A percentile compares a stretch with the other conserved stretches of the same genome.
These are phyloP conservation scores for Calvadosia cruxmelitensis DNA, from an alignment of 30 jellyfish, hydroid and myxozoan genomes.

Conservation along the genomic window DNA sequence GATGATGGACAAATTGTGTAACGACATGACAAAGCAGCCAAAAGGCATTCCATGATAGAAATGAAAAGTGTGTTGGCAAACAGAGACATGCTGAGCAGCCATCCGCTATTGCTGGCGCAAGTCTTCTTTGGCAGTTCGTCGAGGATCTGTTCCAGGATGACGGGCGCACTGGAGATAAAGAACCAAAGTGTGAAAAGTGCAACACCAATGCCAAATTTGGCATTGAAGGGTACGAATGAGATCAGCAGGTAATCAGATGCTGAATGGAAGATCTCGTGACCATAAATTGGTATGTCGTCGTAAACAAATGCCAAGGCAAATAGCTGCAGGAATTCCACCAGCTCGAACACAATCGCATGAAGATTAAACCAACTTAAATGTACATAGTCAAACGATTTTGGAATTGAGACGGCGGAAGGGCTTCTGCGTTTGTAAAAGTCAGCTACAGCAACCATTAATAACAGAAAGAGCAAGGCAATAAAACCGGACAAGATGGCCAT, in stretches of 20 bases:
- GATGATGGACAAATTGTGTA: conserved; percentile 58
- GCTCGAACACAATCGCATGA: conserved; percentile 65
- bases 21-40: conserved; percentile 50
- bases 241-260: conserved; percentile 56
- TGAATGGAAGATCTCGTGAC: conserved; percentile 24
- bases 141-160: conserved; percentile 70
- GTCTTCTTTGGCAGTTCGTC: conserved; percentile 62
- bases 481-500: conserved; percentile 33
- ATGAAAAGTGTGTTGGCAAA: conserved; percentile 83
- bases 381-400: conserved; percentile 52
- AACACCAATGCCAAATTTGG: conserved; percentile 34
- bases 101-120: conserved; percentile 65
- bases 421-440: conserved; percentile 19
- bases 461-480: conserved; percentile 27
- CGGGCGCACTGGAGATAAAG: conserved; percentile 72
- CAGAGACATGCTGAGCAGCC: conserved; percentile 79
- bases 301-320: conserved; percentile 51
- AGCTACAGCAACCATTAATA: conserved; percentile 39
- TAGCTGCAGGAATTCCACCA: conserved; percentile 67
- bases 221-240: conserved; percentile 52
- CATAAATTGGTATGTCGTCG: conserved; percentile 72
- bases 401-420: conserved; percentile 14
- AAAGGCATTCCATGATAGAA: conserved; percentile 48
- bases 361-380: conserved; percentile 79
- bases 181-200: conserved; percentile 61